A percentile compares a stretch with the other conserved stretches of the same genome.
phyloP scores from a whole-genome alignment of 2,113 vertebrate species.

The Urocynchramus pylzowi region DNA sequence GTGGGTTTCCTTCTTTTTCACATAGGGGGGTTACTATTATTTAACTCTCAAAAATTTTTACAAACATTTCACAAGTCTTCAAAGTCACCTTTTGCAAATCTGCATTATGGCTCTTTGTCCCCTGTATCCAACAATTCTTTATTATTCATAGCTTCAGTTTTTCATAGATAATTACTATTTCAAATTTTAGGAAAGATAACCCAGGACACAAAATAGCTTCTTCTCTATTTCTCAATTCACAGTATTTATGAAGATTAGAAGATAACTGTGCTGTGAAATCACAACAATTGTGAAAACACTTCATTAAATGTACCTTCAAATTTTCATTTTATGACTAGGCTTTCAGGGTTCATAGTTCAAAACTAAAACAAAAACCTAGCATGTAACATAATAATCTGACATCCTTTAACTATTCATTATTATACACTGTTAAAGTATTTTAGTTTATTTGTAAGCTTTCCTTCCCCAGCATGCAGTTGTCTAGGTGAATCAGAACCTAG shows the following conservation, averaged over 20 bases:
- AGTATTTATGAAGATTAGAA: background rate
- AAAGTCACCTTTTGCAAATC: background rate
- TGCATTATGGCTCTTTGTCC: background rate
- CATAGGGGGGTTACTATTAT: background rate
- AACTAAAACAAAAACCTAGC: background rate
- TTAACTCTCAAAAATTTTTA: background rate
- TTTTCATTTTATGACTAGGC: background rate
- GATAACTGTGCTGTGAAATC: background rate
- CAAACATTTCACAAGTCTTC: background rate
- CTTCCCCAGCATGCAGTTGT: background rate
- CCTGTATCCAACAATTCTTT: background rate
- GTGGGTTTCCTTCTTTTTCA: background rate
- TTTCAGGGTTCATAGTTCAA: background rate
- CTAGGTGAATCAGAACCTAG: background rate
- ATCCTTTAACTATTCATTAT: background rate
- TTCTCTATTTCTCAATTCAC: background rate
- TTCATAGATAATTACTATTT: background rate
- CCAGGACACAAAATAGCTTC: background rate
- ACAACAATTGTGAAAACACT: background rate
- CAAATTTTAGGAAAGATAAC: background rate
- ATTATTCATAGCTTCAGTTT: background rate
- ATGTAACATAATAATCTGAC: background rate
- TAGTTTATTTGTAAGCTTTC: background rate
- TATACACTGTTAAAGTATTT: background rate
- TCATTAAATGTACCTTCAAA: background rate